These are phyloP conservation scores for Drosophila pseudotalamancana DNA, from an alignment of 2,888 invertebrate genomes.

Conservation along the genomic window DNA sequence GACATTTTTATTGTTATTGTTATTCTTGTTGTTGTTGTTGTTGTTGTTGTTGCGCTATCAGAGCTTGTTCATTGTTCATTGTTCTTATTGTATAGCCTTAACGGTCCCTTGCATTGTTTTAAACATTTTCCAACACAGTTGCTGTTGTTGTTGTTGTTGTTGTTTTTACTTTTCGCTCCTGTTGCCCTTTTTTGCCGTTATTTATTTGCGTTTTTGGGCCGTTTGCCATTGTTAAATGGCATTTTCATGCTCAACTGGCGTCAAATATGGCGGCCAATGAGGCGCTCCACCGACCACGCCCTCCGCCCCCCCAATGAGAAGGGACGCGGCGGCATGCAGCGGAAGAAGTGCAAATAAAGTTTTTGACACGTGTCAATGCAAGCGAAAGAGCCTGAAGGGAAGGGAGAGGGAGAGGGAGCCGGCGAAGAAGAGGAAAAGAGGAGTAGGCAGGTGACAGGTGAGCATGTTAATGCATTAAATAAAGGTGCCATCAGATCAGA, in stretches of 20 bases:
- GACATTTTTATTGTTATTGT: slow-evolving; percentile 81
- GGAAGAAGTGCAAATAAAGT: slow-evolving; percentile 55
- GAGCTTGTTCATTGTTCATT: slow-evolving; percentile 15
- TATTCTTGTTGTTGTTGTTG: slow-evolving; percentile 81
- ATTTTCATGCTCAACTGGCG: slow-evolving; percentile 79
- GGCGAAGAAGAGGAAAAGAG: no score
- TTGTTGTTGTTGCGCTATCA: slow-evolving; percentile 57
- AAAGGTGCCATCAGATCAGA: neutral
- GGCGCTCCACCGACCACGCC: slow-evolving; percentile 34
- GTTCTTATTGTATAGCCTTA: slow-evolving; percentile 35
- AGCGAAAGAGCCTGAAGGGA: no score
- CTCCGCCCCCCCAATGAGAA: slow-evolving; percentile 3
- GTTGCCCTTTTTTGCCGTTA: slow-evolving; percentile 40
- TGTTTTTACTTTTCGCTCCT: slow-evolving; percentile 23
- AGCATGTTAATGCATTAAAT: slow-evolving; percentile 42
- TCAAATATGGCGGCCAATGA: slow-evolving; percentile 75
- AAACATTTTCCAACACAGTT: slow-evolving; percentile 71
- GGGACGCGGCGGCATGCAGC: slow-evolving; percentile 5
- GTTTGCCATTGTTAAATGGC: slow-evolving; percentile 74
- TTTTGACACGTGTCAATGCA: slow-evolving; percentile 63
- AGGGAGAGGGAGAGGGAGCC: neutral
- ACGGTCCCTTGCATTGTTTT: slow-evolving; percentile 70
- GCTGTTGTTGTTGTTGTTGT: neutral
- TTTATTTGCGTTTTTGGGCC: slow-evolving; percentile 50
- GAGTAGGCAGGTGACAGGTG: slow-evolving; percentile 37